Evolutionary conservation across 2,888 invertebrate species (phyloP), one percentile per base, ranked within the genome.

Genomic region (Synergus itoensis): DNA sequence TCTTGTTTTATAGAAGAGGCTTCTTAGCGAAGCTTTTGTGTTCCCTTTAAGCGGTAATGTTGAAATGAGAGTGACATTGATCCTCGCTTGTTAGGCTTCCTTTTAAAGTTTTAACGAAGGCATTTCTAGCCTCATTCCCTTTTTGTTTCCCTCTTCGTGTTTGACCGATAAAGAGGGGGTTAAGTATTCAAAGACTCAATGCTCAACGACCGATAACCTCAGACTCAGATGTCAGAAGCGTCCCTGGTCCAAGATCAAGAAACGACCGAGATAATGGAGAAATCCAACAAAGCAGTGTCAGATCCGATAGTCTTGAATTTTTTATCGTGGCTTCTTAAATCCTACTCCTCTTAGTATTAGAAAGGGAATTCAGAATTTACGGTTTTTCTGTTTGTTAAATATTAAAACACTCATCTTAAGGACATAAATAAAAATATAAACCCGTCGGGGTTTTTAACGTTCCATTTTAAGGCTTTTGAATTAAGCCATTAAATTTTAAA

Each of bases 281-380:
- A 36, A 53, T 73, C 8, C 28, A 53, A 73, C 73, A 73, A 73
- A 73, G 73, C 28, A 73, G 36, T 48, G 28, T 53, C 73, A 53
- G 73, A 73, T 73, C 48, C 48, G 73, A 73, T 73, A 73, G 53
- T 48, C 36, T 53, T n/a, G 28, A 78, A 79, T 80, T 79, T 82
- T 60, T 79, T 80, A 21, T 76, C 76, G 65, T 14, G 40, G 36
- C 45, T 57, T 4, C 18, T 14, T 28, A 28, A 28, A 28, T 21
- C n/a, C 21, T 28, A 60, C 14, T 28, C 62, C 11, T 62, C 62
- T 28, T 62, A 28, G 62, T 21, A 62, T 57, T 9, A 18, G 57
- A 57, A 57, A 53, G 16, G 8, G 8, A 60, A 60, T 60, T 60
- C 1, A 60, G 60, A 21, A 28, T 14, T 45, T 45, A 14, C 4